Base-by-base conservation (phyloP, 2,797 vertebrate genomes). In the Rhinichthys osculus region DNA sequence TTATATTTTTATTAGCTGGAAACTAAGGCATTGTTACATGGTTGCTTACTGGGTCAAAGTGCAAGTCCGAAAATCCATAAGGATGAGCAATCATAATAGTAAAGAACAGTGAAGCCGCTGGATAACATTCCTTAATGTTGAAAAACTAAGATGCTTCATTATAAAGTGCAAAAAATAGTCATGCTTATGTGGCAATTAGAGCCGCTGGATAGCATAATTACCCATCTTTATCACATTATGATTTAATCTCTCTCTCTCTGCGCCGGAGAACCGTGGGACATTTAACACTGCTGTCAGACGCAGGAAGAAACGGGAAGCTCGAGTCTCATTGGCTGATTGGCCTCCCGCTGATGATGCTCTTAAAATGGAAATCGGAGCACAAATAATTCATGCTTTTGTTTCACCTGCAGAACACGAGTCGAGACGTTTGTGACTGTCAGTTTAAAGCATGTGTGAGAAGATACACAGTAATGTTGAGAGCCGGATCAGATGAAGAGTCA, bases 231-330 rank as follows among this genome's bases (percentile, higher is more conserved):
- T 72, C 33, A 66, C 83, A 82, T 82, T 52, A 78, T 3, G 33
- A 73, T 52, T 73, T 78, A 44, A 85, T 72, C 10, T 82, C 50
- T 82, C 35, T 72, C 62, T 74, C 42, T 84, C 35, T 44, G 62
- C 1, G 30, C 64, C 52, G 27, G 38, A 67, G 79, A 81, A n/a
- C 52, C n/a, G 54, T 4, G 2, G 23, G 54, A 73, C 73, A 82
- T 81, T 85, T 82, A 81, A 54, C 86, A 84, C n/a, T n/a, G 4
- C 62, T 76, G 77, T 87, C 77, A 81, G 73, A 57, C 8, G 52
- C 70, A 76, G 77, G 70, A 84, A 80, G 82, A 44, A 27, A 70
- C 47, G 47, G 81, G 57, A 35, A 38, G 52, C 38, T 78, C 3
- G 70, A 7, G 47, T 83, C 50, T 66, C 66, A 81, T 70, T 71